Evolutionary conservation across 2,888 invertebrate genomes (phyloP), one percentile per base, ranked within the genome.

Genomic region (Thysanoteuthis rhombus): DNA sequence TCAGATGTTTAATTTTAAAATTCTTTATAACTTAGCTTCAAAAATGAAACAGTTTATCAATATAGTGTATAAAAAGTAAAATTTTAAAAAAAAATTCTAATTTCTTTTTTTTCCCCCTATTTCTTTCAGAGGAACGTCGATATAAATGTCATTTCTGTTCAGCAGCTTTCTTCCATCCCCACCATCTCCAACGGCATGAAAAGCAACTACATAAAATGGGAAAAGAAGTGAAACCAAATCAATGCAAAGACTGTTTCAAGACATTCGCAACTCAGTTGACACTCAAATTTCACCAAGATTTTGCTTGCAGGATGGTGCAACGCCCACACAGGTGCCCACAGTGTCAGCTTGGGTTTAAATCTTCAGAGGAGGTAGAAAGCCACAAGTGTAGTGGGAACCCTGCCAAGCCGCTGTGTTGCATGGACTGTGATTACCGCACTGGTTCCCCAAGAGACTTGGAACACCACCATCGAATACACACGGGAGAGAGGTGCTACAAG

Each of bases 401-500:
- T 5, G 38, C 47, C 4, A 92, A 92, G 58, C 92, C 92, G 5
- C 19, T 92, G 5, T 92, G 92, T 39, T 92, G 92, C 39, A 32
- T 39, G 28, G 28, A 58, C 5, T 92, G 92, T 39, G 38, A 92
- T 36, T 92, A 92, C 36, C 47, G 58, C 10, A 92, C 92, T n/a
- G 92, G 92, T 38, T 92, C 92, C 16, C 92, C 92, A 38, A 32
- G 92, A 47, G 92, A 92, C 28, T 25, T 92, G 36, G 92, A 92
- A 58, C 92, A 92, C 36, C 92, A 92, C 47, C 58, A n/a, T 19
- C 45, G 92, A 22, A 92, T 92, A 32, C 92, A 92, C 32, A 52
- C 92, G 8, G 92, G 92, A 22, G 92, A 92, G 36, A 92, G 92
- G 36, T 92, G 92, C 58, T 92, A 92, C 92, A 92, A 92, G 47